Evolutionary conservation across 2,888 invertebrate species (phyloP).

Genomic region (Macaria liturata): DNA sequence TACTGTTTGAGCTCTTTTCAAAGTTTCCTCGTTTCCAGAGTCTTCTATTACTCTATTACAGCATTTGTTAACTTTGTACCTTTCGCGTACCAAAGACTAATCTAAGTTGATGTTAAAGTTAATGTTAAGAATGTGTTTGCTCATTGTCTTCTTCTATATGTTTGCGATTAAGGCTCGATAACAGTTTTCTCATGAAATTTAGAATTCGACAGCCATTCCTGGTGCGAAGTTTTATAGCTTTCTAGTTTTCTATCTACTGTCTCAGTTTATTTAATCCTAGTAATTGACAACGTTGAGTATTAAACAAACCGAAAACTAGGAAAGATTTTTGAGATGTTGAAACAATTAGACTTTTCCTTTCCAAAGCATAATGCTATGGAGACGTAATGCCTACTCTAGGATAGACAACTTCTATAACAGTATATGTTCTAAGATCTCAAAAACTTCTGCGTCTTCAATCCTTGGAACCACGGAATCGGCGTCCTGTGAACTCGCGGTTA

Average conservation of each 20-base stretch:
- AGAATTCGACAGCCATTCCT: not conserved
- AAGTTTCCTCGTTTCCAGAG: conserved; percentile 16
- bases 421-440: no score
- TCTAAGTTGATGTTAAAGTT: conserved; percentile 30
- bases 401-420: no score
- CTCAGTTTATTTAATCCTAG: no score
- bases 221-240: no score
- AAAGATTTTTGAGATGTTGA: no score
- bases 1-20: conserved; percentile 29
- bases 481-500: conserved; percentile 15
- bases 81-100: conserved; percentile 41
- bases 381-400: no score
- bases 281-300: no score
- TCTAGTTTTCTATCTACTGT: no score
- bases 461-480: conserved; percentile 4
- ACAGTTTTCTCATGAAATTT: conserved; percentile 8
- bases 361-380: no score
- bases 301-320: no score
- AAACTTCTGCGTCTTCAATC: no score
- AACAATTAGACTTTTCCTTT: no score
- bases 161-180: conserved; percentile 26
- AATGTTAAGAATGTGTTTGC: conserved; percentile 37
- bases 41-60: conserved; percentile 16
- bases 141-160: conserved; percentile 33
- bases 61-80: conserved; percentile 41